Base-by-base conservation (phyloP, 2,797 vertebrate genomes). In the Betta splendens region DNA sequence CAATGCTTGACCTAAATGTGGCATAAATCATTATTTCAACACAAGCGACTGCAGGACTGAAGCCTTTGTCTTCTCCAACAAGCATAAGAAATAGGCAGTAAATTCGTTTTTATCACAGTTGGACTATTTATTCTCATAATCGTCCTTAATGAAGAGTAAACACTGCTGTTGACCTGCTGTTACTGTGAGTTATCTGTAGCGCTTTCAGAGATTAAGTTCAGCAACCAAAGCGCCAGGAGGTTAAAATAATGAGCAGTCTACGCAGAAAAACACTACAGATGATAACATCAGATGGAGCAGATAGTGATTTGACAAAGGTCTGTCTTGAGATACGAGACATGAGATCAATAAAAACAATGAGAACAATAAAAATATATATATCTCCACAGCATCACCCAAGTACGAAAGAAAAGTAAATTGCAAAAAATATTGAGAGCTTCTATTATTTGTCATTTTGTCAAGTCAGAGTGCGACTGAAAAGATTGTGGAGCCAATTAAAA, bases 1-100 rank as follows among this genome's bases (percentile, higher is more conserved):
- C 31, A 68, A 22, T 5, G 57, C 44, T 62, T 73, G 71, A 81
- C 72, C 69, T 54, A 22, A 75, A 78, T 49, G 33, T 71, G 51
- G 59, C 61, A 72, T 51, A 43, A 72, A 71, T 84, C 49, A 76
- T 74, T 58, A 64, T 75, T 68, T 71, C 64, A 71, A 42, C 65
- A 40, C 58, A 48, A 58, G 45, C 20, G 49, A 23, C 50, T 59
- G 52, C 51, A 28, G 45, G 39, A 60, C 63, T 33, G 36, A 69
- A 62, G 48, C 51, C 55, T 55, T 45, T 45, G 33, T 78, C 69
- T 32, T 52, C 32, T 42, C 32, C 9, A 58, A 46, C 1, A 16
- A 18, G 43, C 26, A 23, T 55, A 67, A 71, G 28, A 67, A 74
- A 75, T 23, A 59, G 17, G 26, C 33, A 35, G 18, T 9, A 33